A percentile compares a stretch with the other conserved stretches of the same genome.
Evolutionary conservation across 35 echinoderm and acorn worm genomes (phyloP).

Genomic region (Eucidaris tribuloides): DNA sequence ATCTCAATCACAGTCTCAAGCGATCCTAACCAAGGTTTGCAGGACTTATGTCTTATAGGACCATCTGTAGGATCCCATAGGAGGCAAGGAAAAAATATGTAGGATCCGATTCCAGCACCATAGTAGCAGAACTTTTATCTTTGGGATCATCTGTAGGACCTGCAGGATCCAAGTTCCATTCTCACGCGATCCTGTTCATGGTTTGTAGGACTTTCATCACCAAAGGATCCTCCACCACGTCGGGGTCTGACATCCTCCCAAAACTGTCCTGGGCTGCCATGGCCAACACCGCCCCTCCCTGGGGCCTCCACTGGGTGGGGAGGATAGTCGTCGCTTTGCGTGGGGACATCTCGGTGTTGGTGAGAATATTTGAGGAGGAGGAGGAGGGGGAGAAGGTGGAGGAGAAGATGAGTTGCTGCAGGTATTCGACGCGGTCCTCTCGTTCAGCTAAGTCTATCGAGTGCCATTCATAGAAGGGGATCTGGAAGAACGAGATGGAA

Average conservation of each 20-base stretch:
- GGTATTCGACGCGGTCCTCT: constrained; percentile 60
- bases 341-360: not conserved
- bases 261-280: constrained; percentile 5
- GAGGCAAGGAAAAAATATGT: too few species aligned
- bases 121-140: too few species aligned
- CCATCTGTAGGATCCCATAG: too few species aligned
- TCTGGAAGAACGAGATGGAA: too few species aligned
- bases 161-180: too few species aligned
- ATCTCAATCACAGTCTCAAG: too few species aligned
- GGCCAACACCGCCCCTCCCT: not conserved
- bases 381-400: constrained; percentile 24
- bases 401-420: constrained; percentile 45
- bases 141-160: too few species aligned
- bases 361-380: not conserved
- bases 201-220: constrained; percentile 45
- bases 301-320: not conserved
- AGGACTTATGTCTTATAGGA: too few species aligned
- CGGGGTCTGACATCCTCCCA: constrained; percentile 22
- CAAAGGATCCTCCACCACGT: constrained; percentile 48
- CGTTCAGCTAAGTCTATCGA: constrained; percentile 45
- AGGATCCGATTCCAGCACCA: too few species aligned
- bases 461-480: constrained; percentile 78
- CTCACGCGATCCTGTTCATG: too few species aligned
- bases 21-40: too few species aligned
- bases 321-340: not conserved